Evolutionary conservation across 2,113 vertebrate genomes (phyloP), one percentile per base, ranked within the genome.

Genomic region (Hemiprocne comata): DNA sequence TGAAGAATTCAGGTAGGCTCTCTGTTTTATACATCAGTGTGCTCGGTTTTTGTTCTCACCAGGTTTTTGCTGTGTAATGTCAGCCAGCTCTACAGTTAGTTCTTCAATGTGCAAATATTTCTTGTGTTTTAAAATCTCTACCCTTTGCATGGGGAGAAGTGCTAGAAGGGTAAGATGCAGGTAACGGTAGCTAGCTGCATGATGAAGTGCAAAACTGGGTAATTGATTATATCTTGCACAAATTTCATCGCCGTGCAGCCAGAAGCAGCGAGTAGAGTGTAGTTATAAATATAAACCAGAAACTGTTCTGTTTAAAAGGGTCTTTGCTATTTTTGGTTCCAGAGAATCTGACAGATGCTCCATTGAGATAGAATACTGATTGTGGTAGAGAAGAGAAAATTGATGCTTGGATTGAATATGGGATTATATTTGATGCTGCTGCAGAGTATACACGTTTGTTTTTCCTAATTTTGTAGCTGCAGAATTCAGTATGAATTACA

Each of bases 1-100:
- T 98, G 98, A 98, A 97, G 98, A 98, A 98, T 98, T 98, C 98
- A 98, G 98, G 98, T 98, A 98, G 95, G 98, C 96, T 95, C 94
- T 90, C 93, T 94, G 91, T 93, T 98, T 96, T 95, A 94, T 97
- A 44, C 90, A 90, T 97, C 96, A 82, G 75, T 72, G 94, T 97
- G 95, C 83, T 96, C 55, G 96, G 95, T 89, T 98, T 98, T 98
- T 98, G 97, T 98, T 98, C 98, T 97, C 88, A 66, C 76, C 55
- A 28, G 97, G 87, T 97, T 98, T 98, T 98, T 98, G 97, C 97
- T 98, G 97, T 97, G 98, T 98, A 98, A 98, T 98, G 97, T 97
- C 97, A 98, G 97, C 91, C 66, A 91, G 85, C 94, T 96, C 83
- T 97, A 62, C 69, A 90, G 90, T 95, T 93, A 96, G 75, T 70